Evolutionary conservation across 2,888 invertebrate genomes (phyloP).

Genomic region (Lycaena phlaeas): DNA sequence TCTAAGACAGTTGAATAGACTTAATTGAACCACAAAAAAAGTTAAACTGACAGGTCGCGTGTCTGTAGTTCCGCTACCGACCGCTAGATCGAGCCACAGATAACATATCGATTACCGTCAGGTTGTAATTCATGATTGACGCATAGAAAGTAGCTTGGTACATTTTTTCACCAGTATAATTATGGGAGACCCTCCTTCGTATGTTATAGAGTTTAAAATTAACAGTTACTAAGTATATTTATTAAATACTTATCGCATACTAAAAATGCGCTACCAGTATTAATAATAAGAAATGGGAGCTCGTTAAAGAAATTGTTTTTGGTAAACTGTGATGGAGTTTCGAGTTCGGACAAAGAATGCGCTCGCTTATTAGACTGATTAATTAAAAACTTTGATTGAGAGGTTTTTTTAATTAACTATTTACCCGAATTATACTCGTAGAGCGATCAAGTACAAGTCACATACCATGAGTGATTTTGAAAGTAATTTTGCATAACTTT

Average conservation of each 20-base stretch:
- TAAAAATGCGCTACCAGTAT: conserved; percentile 42
- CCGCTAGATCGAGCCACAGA: conserved; percentile 50
- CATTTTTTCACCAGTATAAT: conserved; percentile 9
- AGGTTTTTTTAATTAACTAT: conserved; percentile 22
- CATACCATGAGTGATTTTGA: no score
- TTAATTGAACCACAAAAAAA: not conserved
- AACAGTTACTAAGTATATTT: conserved; percentile 11
- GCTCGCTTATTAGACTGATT: conserved; percentile 29
- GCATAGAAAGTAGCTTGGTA: conserved; percentile 38
- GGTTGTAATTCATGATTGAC: conserved; percentile 42
- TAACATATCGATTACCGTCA: conserved; percentile 53
- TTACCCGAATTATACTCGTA: conserved; percentile 15
- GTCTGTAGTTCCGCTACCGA: conserved; percentile 40
- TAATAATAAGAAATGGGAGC: conserved; percentile 37
- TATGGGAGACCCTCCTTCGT: conserved; percentile 8
- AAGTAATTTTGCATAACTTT: no score
- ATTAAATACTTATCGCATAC: conserved; percentile 8
- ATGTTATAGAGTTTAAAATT: conserved; percentile 28
- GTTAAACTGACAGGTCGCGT: conserved; percentile 17
- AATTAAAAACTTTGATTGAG: conserved; percentile 24
- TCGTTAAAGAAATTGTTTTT: conserved; percentile 51
- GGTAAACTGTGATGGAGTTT: conserved; percentile 34
- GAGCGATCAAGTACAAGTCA: no score
- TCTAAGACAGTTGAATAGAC: not conserved
- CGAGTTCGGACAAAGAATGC: conserved; percentile 20